Evolutionary conservation across 1,140 invertebrate species (phyloP).

Genomic region (Ceratina japonica): DNA sequence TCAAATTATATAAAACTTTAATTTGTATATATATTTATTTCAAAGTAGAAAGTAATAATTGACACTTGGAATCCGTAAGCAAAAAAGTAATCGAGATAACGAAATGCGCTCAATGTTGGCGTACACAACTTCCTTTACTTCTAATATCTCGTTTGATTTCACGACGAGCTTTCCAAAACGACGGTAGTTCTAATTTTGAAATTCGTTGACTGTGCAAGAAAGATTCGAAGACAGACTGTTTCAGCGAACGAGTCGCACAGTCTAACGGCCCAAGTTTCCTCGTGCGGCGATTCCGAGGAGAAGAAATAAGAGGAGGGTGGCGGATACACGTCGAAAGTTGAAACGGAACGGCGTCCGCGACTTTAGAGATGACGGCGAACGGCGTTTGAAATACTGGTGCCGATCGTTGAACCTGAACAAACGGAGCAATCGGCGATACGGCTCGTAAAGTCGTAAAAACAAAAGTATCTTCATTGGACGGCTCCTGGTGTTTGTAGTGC

Average conservation of each 20-base stretch:
- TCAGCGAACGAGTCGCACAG: constrained; percentile 31
- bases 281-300: constrained; percentile 4
- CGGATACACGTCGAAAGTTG: constrained; percentile 10
- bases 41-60: too few species aligned
- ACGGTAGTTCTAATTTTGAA: constrained; percentile 26
- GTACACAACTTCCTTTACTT: not conserved
- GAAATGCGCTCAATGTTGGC: not conserved
- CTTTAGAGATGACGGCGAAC: constrained; percentile 48
- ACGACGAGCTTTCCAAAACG: constrained; percentile 16
- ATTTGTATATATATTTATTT: not conserved
- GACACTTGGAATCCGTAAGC: not conserved
- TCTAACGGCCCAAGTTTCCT: constrained; percentile 54
- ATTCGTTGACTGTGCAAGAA: constrained; percentile 43
- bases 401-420: constrained; percentile 67
- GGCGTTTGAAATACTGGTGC: constrained; percentile 52
- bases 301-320: constrained; percentile 13
- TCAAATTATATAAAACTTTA: too few species aligned
- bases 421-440: constrained; percentile 62
- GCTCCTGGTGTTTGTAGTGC: constrained; percentile 29
- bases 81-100: not conserved
- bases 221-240: constrained; percentile 25
- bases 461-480: constrained; percentile 59
- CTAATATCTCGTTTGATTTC: constrained; percentile 1
- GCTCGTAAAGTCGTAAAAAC: constrained; percentile 67
- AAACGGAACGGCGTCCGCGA: constrained; percentile 17